Evolutionary conservation across 64 coral and sea anemone genomes (phyloP).

Genomic region (Trachythela sp.): DNA sequence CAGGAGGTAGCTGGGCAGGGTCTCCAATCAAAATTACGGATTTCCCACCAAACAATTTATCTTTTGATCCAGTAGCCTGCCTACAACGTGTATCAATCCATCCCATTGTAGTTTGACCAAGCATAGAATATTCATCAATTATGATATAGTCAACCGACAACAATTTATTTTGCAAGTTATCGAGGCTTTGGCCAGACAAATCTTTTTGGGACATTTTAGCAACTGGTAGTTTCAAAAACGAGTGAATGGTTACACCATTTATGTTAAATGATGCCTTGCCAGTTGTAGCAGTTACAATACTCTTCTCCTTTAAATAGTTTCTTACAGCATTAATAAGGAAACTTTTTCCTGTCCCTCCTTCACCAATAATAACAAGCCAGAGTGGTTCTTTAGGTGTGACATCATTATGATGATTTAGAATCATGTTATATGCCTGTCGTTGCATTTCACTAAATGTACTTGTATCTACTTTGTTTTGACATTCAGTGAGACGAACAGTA

Average conservation of each 20-base stretch:
- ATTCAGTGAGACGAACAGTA: neutral
- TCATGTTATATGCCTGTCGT: neutral
- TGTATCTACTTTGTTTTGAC: neutral
- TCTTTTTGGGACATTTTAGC: conserved; percentile 10
- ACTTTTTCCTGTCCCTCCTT: conserved; percentile 3
- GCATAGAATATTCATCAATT: conserved; percentile 15
- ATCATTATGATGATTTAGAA: conserved; percentile 2
- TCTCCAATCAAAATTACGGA: conserved; percentile 11
- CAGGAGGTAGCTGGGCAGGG: conserved; percentile 1
- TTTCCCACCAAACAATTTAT: too few species aligned
- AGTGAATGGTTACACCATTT: conserved; percentile 14
- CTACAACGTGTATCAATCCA: too few species aligned
- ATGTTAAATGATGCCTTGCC: neutral
- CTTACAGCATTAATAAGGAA: neutral
- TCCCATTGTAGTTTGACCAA: conserved; percentile 1
- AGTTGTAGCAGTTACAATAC: neutral
- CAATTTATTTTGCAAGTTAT: neutral
- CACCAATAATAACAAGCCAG: neutral
- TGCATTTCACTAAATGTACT: conserved; percentile 3
- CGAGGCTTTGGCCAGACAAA: neutral
- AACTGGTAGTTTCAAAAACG: conserved; percentile 10
- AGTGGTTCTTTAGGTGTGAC: conserved; percentile 8
- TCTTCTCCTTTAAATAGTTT: conserved; percentile 8
- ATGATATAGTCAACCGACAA: conserved; percentile 11
- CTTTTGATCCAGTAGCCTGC: too few species aligned